These are phyloP conservation scores for Tenrec ecaudatus DNA, from an alignment of 2,113 vertebrate species.

Conservation along the genomic window DNA sequence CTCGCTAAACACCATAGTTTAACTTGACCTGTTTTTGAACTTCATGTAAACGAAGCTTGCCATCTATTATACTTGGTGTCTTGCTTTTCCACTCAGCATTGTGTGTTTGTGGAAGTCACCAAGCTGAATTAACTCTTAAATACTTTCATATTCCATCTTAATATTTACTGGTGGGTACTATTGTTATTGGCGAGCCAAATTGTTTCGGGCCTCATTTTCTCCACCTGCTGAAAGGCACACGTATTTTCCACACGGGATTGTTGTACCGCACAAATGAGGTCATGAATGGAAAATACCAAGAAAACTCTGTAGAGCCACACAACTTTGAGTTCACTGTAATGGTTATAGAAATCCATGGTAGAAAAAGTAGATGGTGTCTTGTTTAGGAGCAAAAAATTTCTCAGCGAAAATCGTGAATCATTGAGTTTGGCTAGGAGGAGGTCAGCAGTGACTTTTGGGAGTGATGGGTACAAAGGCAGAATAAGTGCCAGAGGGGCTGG, in stretches of 20 bases:
- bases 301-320: neutral
- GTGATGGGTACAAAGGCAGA: constrained; percentile 26
- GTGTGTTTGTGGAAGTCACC: constrained; percentile 21
- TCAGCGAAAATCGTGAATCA: constrained; percentile 25
- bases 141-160: neutral
- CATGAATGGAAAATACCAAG: constrained; percentile 39
- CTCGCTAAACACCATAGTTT: constrained; percentile 29
- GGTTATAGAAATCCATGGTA: too few species aligned
- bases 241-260: constrained; percentile 1
- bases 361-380: neutral
- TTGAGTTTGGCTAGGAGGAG: constrained; percentile 38
- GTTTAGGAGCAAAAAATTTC: constrained; percentile 3
- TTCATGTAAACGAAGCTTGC: constrained; percentile 44
- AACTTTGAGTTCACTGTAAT: neutral
- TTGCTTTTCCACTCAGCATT: constrained; percentile 25
- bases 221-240: constrained; percentile 4
- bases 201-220: neutral
- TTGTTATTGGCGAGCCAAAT: neutral
- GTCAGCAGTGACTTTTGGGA: neutral
- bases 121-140: constrained; percentile 20
- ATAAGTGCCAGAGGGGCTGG: neutral
- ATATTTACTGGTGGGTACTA: neutral
- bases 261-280: constrained; percentile 20
- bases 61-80: constrained; percentile 31
- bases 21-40: constrained; percentile 38